A percentile compares a stretch with the other conserved stretches of the same genome.
Evolutionary conservation across 2,888 invertebrate genomes (phyloP).

Genomic region (Phaedon cochleariae): DNA sequence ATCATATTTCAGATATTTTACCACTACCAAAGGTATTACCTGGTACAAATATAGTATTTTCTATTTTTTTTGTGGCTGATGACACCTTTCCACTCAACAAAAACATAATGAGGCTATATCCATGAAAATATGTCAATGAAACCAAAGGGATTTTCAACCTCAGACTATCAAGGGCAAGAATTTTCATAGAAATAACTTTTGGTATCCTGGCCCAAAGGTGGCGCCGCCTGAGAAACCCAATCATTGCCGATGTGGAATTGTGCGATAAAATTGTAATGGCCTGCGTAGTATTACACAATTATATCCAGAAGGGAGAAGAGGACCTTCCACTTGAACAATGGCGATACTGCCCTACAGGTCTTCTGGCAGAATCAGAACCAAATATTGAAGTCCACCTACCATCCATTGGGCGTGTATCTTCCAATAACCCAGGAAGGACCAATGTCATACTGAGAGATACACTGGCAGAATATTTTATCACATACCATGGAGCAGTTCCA

Average conservation of each 20-base stretch:
- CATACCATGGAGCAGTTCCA: constrained; percentile 6
- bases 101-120: constrained; percentile 16
- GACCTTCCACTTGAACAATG: not conserved
- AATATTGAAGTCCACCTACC: not conserved
- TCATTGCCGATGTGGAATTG: constrained; percentile 1
- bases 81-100: constrained; percentile 22
- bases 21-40: not conserved
- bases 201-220: constrained; percentile 16
- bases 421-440: constrained; percentile 4
- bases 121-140: constrained; percentile 11
- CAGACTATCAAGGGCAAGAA: not conserved
- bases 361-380: constrained; percentile 3
- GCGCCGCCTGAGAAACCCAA: constrained; percentile 10
- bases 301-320: constrained; percentile 1
- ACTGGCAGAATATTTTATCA: constrained; percentile 10
- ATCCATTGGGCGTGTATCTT: constrained; percentile 8
- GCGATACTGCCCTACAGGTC: constrained; percentile 6
- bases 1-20: not conserved
- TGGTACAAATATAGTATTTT: constrained; percentile 10
- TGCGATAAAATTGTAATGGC: constrained; percentile 9
- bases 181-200: constrained; percentile 8
- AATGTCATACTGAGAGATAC: constrained; percentile 1
- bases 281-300: not conserved
- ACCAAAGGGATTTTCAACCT: constrained; percentile 1
- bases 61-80: constrained; percentile 23